Percentiles rank a stretch among this genome's conserved stretches.
These are phyloP conservation scores for Cnemophilus loriae DNA, from an alignment of 2,113 vertebrate species.

Conservation along the genomic window DNA sequence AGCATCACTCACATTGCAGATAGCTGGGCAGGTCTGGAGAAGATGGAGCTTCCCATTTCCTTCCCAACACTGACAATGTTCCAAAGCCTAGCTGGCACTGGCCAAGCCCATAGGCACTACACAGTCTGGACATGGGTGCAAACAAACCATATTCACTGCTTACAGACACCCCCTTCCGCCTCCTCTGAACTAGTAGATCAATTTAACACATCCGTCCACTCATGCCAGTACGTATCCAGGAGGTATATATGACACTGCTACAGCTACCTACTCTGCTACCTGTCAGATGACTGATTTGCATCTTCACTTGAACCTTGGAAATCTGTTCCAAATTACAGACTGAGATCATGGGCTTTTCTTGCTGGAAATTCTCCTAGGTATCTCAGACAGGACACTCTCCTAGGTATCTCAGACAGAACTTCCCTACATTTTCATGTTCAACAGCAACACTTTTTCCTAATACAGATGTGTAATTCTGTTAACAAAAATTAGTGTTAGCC, in stretches of 20 bases:
- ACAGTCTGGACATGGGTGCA: neutral
- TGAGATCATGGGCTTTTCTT: neutral
- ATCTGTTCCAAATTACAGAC: neutral
- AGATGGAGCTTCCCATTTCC: neutral
- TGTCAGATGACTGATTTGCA: neutral
- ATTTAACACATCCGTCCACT: neutral
- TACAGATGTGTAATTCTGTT: neutral
- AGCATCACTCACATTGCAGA: fast-evolving
- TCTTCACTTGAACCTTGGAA: neutral
- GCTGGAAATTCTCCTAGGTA: neutral
- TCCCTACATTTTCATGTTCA: neutral
- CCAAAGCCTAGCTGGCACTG: neutral
- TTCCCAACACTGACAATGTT: neutral
- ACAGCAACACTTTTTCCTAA: neutral
- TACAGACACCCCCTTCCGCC: neutral
- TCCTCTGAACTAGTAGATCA: neutral
- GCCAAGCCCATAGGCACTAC: neutral
- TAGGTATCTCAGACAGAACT: neutral
- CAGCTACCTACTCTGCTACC: neutral
- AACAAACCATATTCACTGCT: neutral
- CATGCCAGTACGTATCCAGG: fast-evolving
- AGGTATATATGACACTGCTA: neutral
- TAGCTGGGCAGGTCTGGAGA: neutral
- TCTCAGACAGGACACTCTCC: neutral
- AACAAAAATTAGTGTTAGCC: neutral